Base-by-base conservation (phyloP, 2,113 vertebrate genomes). In the Caloenas nicobarica region DNA sequence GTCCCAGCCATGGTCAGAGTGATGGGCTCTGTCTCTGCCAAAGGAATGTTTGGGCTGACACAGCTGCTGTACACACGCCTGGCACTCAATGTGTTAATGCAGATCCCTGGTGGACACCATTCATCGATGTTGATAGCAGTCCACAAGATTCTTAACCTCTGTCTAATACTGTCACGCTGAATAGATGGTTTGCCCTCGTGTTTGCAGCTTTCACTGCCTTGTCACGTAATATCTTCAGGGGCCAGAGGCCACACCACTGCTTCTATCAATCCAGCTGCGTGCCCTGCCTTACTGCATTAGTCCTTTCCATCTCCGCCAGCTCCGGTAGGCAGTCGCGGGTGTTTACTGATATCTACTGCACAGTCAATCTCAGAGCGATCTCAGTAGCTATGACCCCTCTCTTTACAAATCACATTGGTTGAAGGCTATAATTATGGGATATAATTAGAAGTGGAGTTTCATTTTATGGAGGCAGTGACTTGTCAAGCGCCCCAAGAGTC, bases 381-480 rank as follows among this genome's bases (percentile, higher is more conserved):
- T 92, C 60, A 0, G 73, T 76, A 70, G 46, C 90, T 36, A 1
- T 95, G 95, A 96, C 96, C 95, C 86, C 58, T 91, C 91, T 96
- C 93, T 60, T 90, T 72, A 94, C 92, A 95, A 94, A 95, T 97
- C 92, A 85, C 81, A 9, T 1, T 42, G 92, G 95, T 80, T 96
- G 92, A 95, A 92, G 95, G 95, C 96, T 97, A 81, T 94, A 96
- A 96, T 97, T 95, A 96, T 21, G 38, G 96, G 77, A 89, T 95
- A 92, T 94, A 95, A 96, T 96, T 96, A 94, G 96, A 94, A 91
- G 91, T 85, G 46, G 95, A 96, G 77, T 66, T 92, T 91, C 77
- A 66, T 94, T 95, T 94, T 87, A 93, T 54, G 91, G 94, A 93
- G 73, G 93, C 88, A 84, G 83, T 53, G 28, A 79, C 9, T 12